A percentile compares a stretch with the other conserved stretches of the same genome.
Evolutionary conservation across 2,888 invertebrate species (phyloP).

Genomic region (Amorpha juglandis): DNA sequence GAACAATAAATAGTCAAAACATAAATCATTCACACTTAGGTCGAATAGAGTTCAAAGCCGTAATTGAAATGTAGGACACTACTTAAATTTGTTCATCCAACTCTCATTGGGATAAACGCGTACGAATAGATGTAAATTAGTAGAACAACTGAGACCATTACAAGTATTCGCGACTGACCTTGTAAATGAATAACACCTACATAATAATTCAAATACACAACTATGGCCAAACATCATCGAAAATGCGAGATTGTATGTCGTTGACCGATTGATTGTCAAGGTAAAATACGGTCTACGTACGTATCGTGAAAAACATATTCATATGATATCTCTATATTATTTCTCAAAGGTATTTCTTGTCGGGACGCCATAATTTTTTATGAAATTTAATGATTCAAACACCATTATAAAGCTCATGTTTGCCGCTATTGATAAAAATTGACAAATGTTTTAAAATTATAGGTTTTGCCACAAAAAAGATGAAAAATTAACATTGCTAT

Average conservation of each 20-base stretch:
- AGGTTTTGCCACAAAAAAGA: no score
- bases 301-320: neutral
- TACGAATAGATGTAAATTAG: conserved; percentile 35
- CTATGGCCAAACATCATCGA: conserved; percentile 32
- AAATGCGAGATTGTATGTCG: conserved; percentile 56
- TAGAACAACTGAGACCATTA: conserved; percentile 46
- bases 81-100: neutral
- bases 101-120: neutral
- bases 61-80: neutral
- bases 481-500: no score
- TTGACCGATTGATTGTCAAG: conserved; percentile 64
- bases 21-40: neutral
- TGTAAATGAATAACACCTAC: conserved; percentile 71
- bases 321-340: no score
- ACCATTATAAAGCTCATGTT: no score
- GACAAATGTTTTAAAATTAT: no score
- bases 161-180: conserved; percentile 54
- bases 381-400: no score
- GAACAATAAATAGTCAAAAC: no score
- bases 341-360: no score
- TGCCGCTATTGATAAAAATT: no score
- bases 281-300: conserved; percentile 34
- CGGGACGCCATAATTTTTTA: no score
- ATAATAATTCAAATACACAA: conserved; percentile 62
- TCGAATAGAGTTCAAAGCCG: neutral